A percentile compares a stretch with the other conserved stretches of the same genome.
Evolutionary conservation across 1,140 invertebrate genomes (phyloP).

Genomic region (Meloidogyne floridensis): DNA sequence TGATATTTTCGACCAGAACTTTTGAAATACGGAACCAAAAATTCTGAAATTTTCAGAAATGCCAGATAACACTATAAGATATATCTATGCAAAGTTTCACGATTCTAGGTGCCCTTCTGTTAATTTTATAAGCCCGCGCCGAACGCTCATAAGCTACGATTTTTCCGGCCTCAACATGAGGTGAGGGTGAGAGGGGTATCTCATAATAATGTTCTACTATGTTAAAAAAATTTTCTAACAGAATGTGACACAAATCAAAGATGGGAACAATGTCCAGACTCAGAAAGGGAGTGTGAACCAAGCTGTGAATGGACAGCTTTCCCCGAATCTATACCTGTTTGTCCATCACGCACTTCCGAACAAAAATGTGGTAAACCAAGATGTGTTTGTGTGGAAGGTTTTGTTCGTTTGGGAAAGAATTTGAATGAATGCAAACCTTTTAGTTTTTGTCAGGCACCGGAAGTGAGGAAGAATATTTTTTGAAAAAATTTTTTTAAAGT

Average conservation of each 20-base stretch:
- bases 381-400: constrained; percentile 62
- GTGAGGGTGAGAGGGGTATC: too few species aligned
- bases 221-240: not conserved
- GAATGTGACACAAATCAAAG: constrained; percentile 56
- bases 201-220: too few species aligned
- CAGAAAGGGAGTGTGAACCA: constrained; percentile 57
- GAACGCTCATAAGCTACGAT: not conserved
- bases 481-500: not conserved
- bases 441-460: constrained; percentile 45
- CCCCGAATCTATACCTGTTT: constrained; percentile 60
- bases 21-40: not conserved
- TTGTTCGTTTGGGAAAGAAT: constrained; percentile 51
- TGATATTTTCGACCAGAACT: not conserved
- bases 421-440: constrained; percentile 57
- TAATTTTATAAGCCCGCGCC: not conserved
- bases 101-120: not conserved
- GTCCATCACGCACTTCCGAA: constrained; percentile 52
- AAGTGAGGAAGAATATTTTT: constrained; percentile 19
- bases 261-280: constrained; percentile 57
- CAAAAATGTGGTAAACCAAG: constrained; percentile 53
- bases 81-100: not conserved
- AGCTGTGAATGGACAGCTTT: constrained; percentile 62
- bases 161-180: not conserved
- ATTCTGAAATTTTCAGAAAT: not conserved
- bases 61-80: not conserved